Percentiles rank a stretch among this genome's conserved stretches.
phyloP scores from a whole-genome alignment of 2,797 vertebrate species.

The Nothura maculosa region DNA sequence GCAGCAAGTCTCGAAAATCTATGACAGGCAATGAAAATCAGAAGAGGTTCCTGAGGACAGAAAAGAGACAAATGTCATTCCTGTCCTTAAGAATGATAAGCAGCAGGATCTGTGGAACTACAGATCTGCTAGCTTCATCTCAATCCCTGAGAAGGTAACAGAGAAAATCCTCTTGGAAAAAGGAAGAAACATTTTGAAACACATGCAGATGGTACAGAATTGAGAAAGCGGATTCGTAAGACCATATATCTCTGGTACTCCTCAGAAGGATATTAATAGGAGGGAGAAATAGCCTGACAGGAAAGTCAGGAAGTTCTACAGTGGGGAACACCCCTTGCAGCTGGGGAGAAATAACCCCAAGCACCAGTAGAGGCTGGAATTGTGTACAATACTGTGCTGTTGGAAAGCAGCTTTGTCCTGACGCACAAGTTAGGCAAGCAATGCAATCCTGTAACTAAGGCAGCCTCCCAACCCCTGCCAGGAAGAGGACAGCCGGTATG shows the following conservation, averaged over 20 bases:
- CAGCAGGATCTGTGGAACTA: background rate
- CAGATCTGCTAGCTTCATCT: background rate
- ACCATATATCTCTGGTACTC: background rate
- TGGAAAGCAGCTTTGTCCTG: background rate
- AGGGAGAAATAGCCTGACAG: background rate
- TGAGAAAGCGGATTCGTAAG: background rate
- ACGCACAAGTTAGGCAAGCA: background rate
- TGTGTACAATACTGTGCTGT: background rate
- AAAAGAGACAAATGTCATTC: background rate
- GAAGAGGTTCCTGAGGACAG: background rate
- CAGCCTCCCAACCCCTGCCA: background rate
- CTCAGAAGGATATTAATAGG: background rate
- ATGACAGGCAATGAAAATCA: background rate
- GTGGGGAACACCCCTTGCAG: rapidly evolving
- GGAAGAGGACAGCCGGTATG: background rate
- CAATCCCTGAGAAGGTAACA: background rate
- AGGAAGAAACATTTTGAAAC: background rate
- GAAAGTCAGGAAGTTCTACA: background rate
- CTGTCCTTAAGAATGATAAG: background rate
- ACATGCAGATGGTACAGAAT: background rate
- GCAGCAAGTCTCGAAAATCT: background rate
- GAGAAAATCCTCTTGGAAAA: background rate
- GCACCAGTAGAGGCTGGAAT: rapidly evolving
- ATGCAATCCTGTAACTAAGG: background rate
- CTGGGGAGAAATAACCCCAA: background rate